A percentile compares a stretch with the other conserved stretches of the same genome.
phyloP scores from a whole-genome alignment of 2,888 invertebrate genomes.

The Cantharis nigra region DNA sequence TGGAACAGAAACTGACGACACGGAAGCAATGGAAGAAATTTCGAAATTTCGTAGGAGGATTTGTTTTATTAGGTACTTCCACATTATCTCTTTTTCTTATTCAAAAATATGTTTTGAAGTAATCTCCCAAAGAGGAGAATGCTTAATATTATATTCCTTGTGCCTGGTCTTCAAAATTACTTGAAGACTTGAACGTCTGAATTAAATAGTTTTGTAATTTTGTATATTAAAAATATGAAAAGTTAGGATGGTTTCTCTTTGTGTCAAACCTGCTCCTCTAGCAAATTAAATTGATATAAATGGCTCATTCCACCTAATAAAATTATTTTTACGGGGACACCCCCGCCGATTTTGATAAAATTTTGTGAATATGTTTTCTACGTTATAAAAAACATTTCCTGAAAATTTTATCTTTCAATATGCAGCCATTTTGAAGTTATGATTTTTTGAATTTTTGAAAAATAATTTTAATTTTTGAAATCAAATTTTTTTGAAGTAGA shows the following conservation, averaged over 20 bases:
- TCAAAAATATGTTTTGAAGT: background rate
- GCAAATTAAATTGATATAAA: too few species aligned
- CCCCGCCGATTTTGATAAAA: too few species aligned
- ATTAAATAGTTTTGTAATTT: background rate
- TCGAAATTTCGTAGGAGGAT: background rate
- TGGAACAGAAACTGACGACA: conserved; percentile 15
- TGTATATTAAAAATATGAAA: background rate
- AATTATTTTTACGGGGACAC: too few species aligned
- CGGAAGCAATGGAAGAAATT: background rate
- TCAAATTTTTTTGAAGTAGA: too few species aligned
- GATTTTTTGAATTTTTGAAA: too few species aligned
- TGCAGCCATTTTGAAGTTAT: too few species aligned
- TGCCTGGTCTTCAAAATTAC: background rate
- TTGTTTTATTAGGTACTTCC: background rate
- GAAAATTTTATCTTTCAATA: too few species aligned
- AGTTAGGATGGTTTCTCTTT: background rate
- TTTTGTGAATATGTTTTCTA: too few species aligned
- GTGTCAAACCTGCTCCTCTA: too few species aligned
- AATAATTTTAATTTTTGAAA: too few species aligned
- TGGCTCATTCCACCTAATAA: too few species aligned
- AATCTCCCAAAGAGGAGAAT: background rate
- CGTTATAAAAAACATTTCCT: too few species aligned
- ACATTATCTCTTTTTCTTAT: background rate
- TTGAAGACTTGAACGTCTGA: background rate
- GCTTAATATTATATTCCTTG: background rate